Evolutionary conservation across 2,113 vertebrate species (phyloP).

Genomic region (pig (Sus scrofa)): DNA sequence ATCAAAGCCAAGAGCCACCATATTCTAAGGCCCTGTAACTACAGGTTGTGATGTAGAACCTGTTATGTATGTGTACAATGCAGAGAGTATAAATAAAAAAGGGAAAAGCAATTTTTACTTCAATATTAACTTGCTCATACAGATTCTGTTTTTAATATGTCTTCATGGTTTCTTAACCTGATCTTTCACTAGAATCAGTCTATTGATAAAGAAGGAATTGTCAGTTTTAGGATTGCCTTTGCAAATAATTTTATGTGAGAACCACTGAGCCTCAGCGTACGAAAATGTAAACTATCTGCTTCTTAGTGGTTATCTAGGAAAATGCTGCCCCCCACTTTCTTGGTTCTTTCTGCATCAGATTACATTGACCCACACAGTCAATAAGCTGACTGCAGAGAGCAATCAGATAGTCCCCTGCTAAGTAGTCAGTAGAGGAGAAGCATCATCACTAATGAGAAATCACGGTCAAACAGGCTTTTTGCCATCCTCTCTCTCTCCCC

Average conservation of each 20-base stretch:
- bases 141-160: not conserved
- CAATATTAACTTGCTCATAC: not conserved
- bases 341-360: conserved; percentile 23
- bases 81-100: not conserved
- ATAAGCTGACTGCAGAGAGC: not conserved
- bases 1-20: not conserved
- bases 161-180: not conserved
- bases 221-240: conserved; percentile 42
- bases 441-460: conserved; percentile 4
- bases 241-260: not conserved
- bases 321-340: not conserved
- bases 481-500: not conserved
- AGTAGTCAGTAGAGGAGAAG: not conserved
- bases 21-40: not conserved
- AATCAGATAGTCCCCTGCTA: not conserved
- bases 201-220: not conserved
- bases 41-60: not conserved
- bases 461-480: not conserved
- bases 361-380: not conserved
- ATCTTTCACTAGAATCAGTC: not conserved
- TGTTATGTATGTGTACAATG: too few relatives aligned
- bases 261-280: not conserved
- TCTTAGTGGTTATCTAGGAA: conserved; percentile 29
- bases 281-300: conserved; percentile 9
- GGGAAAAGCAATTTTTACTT: not conserved